Base-by-base conservation (phyloP, 1,140 invertebrate species). In the Brachionus calyciflorus region DNA sequence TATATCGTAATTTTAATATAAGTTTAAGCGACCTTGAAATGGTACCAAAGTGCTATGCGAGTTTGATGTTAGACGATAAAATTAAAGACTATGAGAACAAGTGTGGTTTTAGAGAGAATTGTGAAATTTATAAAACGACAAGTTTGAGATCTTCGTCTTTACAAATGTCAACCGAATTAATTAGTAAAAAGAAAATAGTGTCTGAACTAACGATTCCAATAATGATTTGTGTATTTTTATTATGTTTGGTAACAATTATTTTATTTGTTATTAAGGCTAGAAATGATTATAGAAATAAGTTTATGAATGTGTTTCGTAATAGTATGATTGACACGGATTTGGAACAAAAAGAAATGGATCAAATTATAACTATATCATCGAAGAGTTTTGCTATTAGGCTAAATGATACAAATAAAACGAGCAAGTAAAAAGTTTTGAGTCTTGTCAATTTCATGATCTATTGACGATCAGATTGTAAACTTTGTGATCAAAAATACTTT, bases 1-100 rank as follows among this genome's bases (percentile, higher is more conserved):
- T 65, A n/a, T 65, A 65, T 9, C 21, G 26, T 2, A 65, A 65
- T 65, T 41, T 65, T 44, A 14, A 44, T 46, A 14, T 65, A 46
- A 44, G 7, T 41, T 24, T 44, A 24, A 12, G 14, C n/a, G 33
- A 44, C 10, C 40, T 44, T 10, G 24, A 17, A n/a, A 37, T 10
- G 19, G 28, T 65, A 21, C 33, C 60, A 14, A 28, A 10, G 14
- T 65, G 60, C 21, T 44, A 44, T 65, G 60, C 55, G 0, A 44
- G 37, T 10, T 60, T 60, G n/a, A 37, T 60, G 9, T 37, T 60
- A 17, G 55, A 60, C 12, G 17, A 28, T 1, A 60, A 60, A 60
- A 33, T 60, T 5, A 21, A 37, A 60, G 3, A 60, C 33, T 9
- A 17, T 17, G 10, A 60, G 21, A 60, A 33, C 10, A 30, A 60